Percentiles rank a stretch among this genome's conserved stretches.
These are phyloP conservation scores for Drosophila setosimentum DNA, from an alignment of 2,888 invertebrate species.

Conservation along the genomic window DNA sequence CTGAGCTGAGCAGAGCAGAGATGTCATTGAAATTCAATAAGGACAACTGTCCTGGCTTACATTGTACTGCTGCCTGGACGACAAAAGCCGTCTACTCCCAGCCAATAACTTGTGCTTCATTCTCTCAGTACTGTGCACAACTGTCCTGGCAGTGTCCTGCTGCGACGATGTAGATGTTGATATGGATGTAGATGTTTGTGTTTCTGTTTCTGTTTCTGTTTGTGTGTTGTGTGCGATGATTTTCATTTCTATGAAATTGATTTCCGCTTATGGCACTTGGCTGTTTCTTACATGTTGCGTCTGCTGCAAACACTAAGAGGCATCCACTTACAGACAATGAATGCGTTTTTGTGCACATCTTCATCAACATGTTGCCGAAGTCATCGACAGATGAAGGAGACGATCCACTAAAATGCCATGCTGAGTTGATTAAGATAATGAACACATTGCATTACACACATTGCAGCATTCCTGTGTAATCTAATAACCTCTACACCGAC, in stretches of 20 bases:
- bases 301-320: slow-evolving; percentile 21
- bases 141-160: slow-evolving; percentile 35
- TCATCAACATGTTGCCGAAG: slow-evolving; percentile 8
- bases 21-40: slow-evolving; percentile 78
- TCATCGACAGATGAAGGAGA: not conserved
- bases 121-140: slow-evolving; percentile 43
- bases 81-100: slow-evolving; percentile 57
- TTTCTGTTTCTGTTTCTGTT: slow-evolving; percentile 15
- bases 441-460: slow-evolving; percentile 4
- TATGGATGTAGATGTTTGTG: slow-evolving; percentile 16
- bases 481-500: not conserved
- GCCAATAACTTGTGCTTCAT: slow-evolving; percentile 70
- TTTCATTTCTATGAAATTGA: slow-evolving; percentile 71
- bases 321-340: slow-evolving; percentile 14
- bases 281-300: slow-evolving; percentile 65
- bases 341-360: slow-evolving; percentile 2
- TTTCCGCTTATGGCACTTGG: slow-evolving; percentile 81
- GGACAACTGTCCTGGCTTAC: slow-evolving; percentile 61
- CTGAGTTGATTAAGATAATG: slow-evolving; percentile 22
- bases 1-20: slow-evolving; percentile 29
- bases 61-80: slow-evolving; percentile 52
- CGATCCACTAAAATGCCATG: slow-evolving; percentile 1
- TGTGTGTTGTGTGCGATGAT: slow-evolving; percentile 43
- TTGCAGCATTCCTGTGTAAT: not conserved
- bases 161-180: not conserved